These are phyloP conservation scores for Eretmochelys imbricata DNA, from an alignment of 2,113 vertebrate species.

Conservation along the genomic window DNA sequence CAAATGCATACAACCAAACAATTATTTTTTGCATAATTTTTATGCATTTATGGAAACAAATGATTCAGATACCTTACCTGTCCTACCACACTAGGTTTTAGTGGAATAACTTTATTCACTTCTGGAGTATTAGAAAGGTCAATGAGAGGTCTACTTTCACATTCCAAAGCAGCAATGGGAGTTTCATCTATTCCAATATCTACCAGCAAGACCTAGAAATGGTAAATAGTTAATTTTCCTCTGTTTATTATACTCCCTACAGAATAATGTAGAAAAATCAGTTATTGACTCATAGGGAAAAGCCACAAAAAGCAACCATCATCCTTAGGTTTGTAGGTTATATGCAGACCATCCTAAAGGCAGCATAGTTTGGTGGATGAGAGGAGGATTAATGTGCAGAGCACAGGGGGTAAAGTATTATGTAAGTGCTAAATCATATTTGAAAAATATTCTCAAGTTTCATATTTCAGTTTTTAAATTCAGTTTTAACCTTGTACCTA, in stretches of 20 bases:
- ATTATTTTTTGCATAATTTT: neutral
- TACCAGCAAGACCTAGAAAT: slow-evolving; percentile 68
- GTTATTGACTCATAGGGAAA: neutral
- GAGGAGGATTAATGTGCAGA: no score
- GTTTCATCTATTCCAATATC: slow-evolving; percentile 48
- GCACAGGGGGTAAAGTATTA: neutral
- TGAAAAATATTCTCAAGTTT: neutral
- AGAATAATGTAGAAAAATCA: neutral
- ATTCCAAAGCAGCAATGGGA: neutral
- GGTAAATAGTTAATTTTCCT: neutral
- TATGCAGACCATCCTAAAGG: neutral
- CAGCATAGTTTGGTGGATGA: neutral
- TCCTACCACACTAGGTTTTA: slow-evolving; percentile 51
- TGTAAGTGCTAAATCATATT: neutral
- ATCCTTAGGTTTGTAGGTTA: neutral
- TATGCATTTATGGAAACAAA: neutral
- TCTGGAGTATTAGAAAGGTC: slow-evolving; percentile 82
- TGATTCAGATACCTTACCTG: slow-evolving; percentile 64
- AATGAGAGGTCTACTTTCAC: slow-evolving; percentile 72
- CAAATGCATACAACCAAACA: neutral
- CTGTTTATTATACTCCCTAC: neutral
- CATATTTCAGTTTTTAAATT: neutral
- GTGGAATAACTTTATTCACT: neutral
- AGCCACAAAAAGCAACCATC: neutral
- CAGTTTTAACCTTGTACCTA: neutral